Evolutionary conservation across 2,113 vertebrate species (phyloP).

Genomic region (Lasiurus borealis): DNA sequence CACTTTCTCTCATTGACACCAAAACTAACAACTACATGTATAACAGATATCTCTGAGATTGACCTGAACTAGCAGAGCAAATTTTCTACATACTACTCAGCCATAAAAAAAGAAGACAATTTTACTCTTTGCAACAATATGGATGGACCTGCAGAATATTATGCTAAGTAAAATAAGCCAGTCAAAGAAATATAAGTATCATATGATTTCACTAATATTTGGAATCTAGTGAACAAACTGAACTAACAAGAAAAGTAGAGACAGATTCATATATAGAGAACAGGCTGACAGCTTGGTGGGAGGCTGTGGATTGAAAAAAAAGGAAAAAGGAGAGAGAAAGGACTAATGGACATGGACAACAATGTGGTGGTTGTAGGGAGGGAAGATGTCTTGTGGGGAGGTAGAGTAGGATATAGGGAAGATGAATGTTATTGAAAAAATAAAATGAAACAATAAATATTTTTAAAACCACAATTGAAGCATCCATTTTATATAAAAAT

Average conservation of each 20-base stretch:
- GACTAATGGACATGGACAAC: too few species aligned
- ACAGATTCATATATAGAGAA: too few species aligned
- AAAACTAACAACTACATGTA: not conserved
- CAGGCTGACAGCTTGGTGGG: too few species aligned
- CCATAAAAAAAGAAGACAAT: not conserved
- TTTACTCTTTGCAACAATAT: not conserved
- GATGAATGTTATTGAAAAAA: too few species aligned
- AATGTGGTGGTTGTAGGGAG: too few species aligned
- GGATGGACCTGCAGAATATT: not conserved
- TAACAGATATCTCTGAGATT: not conserved
- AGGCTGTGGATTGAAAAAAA: too few species aligned
- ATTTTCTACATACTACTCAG: not conserved
- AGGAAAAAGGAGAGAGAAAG: too few species aligned
- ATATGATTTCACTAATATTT: not conserved
- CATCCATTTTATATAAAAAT: too few species aligned
- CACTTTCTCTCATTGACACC: not conserved
- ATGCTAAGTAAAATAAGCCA: not conserved
- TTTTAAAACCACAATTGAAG: not conserved
- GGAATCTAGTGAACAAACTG: not conserved
- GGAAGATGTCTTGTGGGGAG: too few species aligned
- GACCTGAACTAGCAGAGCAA: not conserved
- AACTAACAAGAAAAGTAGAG: not conserved
- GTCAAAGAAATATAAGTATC: not conserved
- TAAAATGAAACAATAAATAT: too few species aligned
- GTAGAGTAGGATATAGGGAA: too few species aligned